Percentiles rank a stretch among this genome's conserved stretches.
These are phyloP conservation scores for Nephrotoma flavescens DNA, from an alignment of 2,888 invertebrate genomes.

Conservation along the genomic window DNA sequence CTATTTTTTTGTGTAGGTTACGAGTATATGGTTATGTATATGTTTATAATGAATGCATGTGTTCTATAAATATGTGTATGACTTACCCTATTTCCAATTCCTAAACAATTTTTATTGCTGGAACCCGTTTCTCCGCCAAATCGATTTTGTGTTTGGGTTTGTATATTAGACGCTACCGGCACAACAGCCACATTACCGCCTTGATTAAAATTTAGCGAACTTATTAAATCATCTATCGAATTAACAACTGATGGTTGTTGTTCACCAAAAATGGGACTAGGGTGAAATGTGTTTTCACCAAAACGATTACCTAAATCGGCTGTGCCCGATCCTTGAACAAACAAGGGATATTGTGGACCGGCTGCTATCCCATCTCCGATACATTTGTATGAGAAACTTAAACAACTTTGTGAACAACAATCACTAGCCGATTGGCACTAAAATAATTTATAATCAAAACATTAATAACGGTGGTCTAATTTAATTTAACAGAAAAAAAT, in stretches of 20 bases:
- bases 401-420: slow-evolving; percentile 26
- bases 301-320: slow-evolving; percentile 5
- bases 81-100: slow-evolving; percentile 9
- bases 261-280: not conserved
- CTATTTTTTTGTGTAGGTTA: not conserved
- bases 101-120: slow-evolving; percentile 1
- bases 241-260: not conserved
- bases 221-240: not conserved
- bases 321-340: not conserved
- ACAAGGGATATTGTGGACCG: not conserved
- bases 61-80: not conserved
- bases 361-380: slow-evolving; percentile 9
- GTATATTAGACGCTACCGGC: not conserved
- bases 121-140: not conserved
- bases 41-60: not conserved
- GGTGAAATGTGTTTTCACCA: not conserved
- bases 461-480: not conserved
- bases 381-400: slow-evolving; percentile 22
- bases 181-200: not conserved
- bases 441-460: not conserved
- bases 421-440: slow-evolving; percentile 26
- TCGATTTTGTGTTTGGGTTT: not conserved
- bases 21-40: not conserved
- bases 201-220: not conserved
- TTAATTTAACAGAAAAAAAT: not conserved